A percentile compares a stretch with the other conserved stretches of the same genome.
Evolutionary conservation across 2,113 vertebrate genomes (phyloP).

Genomic region (Neotragus pygmaeus): DNA sequence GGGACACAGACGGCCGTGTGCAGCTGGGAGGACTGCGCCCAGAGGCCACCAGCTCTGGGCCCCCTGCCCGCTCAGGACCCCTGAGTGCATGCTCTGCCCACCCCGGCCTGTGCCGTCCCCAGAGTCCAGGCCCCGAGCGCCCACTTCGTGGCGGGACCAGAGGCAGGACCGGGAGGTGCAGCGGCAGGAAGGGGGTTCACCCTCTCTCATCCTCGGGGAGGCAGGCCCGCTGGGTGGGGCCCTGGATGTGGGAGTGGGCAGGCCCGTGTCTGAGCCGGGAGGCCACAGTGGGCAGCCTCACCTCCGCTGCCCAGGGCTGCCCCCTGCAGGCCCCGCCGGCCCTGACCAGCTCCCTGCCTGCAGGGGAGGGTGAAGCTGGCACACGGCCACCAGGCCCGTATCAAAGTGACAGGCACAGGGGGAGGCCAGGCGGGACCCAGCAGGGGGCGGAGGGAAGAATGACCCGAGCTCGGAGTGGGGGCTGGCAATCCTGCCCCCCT

Average conservation of each 20-base stretch:
- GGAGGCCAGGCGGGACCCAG: not conserved
- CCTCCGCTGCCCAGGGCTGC: not conserved
- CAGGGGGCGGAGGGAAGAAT: accelerated
- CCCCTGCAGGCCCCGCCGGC: not conserved
- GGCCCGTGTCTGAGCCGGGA: not conserved
- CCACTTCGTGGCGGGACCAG: accelerated
- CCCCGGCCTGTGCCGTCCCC: not conserved
- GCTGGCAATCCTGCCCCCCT: no score
- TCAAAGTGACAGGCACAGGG: not conserved
- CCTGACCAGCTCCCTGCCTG: accelerated
- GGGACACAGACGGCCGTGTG: accelerated
- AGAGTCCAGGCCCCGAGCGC: not conserved
- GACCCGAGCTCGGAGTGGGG: accelerated
- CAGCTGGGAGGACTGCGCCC: not conserved
- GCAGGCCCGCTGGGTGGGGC: not conserved
- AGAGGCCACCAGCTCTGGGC: not conserved
- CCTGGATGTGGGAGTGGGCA: accelerated
- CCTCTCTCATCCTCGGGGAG: no score
- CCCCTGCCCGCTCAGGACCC: not conserved
- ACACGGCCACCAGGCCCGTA: accelerated
- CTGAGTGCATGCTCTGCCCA: no score
- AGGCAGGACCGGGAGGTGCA: not conserved
- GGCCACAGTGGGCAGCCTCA: accelerated
- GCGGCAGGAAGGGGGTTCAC: no score
- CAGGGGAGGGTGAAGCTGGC: not conserved